Percentiles rank a stretch among this genome's conserved stretches.
phyloP scores from a whole-genome alignment of 2,797 vertebrate genomes.

The Acrocephalus scirpaceus region DNA sequence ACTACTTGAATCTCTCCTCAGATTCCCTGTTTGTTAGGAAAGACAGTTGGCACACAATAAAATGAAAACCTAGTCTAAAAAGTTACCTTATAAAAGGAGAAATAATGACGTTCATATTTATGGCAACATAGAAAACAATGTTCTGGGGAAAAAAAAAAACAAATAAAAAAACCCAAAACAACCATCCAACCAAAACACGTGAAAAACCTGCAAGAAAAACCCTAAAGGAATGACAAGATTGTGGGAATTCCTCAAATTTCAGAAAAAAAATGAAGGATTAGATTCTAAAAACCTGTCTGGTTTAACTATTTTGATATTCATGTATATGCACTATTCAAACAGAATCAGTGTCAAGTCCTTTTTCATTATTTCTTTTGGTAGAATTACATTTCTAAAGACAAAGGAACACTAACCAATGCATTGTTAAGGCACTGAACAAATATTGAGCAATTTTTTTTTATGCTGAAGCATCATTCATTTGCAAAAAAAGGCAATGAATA shows the following conservation, averaged over 20 bases:
- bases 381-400: background rate
- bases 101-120: background rate
- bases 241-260: background rate
- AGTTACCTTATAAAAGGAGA: background rate
- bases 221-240: background rate
- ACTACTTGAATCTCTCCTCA: conserved; percentile 28
- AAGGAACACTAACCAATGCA: background rate
- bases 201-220: background rate
- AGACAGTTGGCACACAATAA: background rate
- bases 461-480: background rate
- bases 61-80: background rate
- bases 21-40: conserved; percentile 12
- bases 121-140: background rate
- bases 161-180: background rate
- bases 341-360: background rate
- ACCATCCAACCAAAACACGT: background rate
- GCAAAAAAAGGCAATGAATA: background rate
- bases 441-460: background rate
- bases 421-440: background rate
- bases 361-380: background rate
- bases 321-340: background rate
- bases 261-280: background rate
- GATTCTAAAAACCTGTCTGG: background rate
- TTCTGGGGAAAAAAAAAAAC: background rate
- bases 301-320: background rate